Percentiles rank a stretch among this genome's conserved stretches.
Conservation (phyloP, 2,888 invertebrate species). For the Drosophila paracracens region DNA sequence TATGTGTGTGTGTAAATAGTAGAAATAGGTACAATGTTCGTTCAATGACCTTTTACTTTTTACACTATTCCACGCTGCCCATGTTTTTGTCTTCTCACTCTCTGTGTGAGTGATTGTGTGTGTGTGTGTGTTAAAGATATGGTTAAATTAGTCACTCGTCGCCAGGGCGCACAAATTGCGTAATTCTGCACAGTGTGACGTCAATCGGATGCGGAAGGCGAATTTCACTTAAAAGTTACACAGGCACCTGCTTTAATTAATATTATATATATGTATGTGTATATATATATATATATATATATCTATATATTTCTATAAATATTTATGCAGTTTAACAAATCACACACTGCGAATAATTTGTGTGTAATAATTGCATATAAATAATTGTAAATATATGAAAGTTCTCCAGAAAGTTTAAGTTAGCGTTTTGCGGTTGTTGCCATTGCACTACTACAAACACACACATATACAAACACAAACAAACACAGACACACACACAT, state of each 20-base stretch:
- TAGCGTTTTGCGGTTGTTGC: conserved; percentile 59
- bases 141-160: conserved; percentile 70
- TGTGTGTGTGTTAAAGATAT: conserved; percentile 52
- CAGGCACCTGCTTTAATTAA: conserved; percentile 12
- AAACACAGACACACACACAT: conserved; percentile 20
- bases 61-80: conserved; percentile 57
- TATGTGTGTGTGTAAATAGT: conserved; percentile 50
- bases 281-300: background rate
- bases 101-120: conserved; percentile 15
- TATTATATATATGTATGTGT: background rate
- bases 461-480: conserved; percentile 15
- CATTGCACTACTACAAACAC: conserved; percentile 45
- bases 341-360: conserved; percentile 2
- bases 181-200: conserved; percentile 67
- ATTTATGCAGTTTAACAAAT: conserved; percentile 4
- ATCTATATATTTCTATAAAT: background rate
- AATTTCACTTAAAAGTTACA: conserved; percentile 21
- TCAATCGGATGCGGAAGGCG: conserved; percentile 49
- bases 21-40: conserved; percentile 79
- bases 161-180: conserved; percentile 62
- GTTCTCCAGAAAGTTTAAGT: conserved; percentile 39
- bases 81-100: conserved; percentile 39
- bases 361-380: conserved; percentile 25
- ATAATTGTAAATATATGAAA: conserved; percentile 19
- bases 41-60: conserved; percentile 80